phyloP scores from a whole-genome alignment of 2,888 invertebrate species.

The Temnothorax ravouxi region DNA sequence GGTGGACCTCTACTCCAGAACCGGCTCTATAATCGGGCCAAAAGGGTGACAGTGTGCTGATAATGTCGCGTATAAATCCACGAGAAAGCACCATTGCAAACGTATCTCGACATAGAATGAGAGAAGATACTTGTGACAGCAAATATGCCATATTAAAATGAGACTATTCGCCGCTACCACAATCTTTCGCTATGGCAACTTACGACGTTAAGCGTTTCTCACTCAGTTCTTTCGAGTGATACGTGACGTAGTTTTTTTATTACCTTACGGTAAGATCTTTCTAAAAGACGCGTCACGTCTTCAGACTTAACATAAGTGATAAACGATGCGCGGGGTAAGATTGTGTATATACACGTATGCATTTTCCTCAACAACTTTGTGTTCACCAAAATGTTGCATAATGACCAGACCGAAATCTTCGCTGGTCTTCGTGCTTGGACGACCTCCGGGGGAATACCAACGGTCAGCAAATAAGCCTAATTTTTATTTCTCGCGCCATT shows the following conservation, averaged over 20 bases:
- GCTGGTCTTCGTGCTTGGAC: slow-evolving; percentile 30
- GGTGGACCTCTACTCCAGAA: slow-evolving; percentile 44
- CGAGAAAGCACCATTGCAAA: slow-evolving; percentile 44
- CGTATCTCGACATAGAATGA: slow-evolving; percentile 23
- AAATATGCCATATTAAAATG: slow-evolving; percentile 10
- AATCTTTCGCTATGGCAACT: neutral
- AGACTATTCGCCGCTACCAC: neutral
- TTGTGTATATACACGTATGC: neutral
- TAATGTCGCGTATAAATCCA: slow-evolving; percentile 58
- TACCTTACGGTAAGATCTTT: neutral
- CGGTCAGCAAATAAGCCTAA: slow-evolving; percentile 71
- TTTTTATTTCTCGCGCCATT: slow-evolving; percentile 69
- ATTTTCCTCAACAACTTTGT: neutral
- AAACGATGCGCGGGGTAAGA: slow-evolving; percentile 10
- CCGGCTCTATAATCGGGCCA: slow-evolving; percentile 54
- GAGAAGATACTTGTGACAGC: neutral
- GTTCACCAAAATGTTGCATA: slow-evolving; percentile 24
- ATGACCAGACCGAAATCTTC: slow-evolving; percentile 33
- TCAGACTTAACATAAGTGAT: slow-evolving; percentile 14
- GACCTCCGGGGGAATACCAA: slow-evolving; percentile 39
- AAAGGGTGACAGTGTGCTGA: slow-evolving; percentile 47
- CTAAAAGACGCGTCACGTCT: slow-evolving; percentile 3
- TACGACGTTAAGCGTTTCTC: neutral
- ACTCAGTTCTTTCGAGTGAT: neutral
- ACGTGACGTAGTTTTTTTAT: neutral